Evolutionary conservation across 2,797 vertebrate genomes (phyloP).

Genomic region (Phrynocephalus guinanensis): DNA sequence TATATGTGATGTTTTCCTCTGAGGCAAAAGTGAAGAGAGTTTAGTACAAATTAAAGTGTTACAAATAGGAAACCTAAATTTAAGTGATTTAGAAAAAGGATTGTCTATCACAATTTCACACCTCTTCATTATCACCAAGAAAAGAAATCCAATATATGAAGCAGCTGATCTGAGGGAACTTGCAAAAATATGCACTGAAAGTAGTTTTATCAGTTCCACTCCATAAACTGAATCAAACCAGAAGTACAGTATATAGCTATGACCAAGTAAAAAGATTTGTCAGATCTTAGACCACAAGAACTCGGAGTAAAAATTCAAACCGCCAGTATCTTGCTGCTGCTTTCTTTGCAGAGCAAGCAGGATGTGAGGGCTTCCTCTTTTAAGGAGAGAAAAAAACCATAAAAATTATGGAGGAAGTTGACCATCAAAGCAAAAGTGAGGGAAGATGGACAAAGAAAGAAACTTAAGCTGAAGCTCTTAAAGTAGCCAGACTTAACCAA

Average conservation of each 20-base stretch:
- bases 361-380: constrained; percentile 13
- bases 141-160: neutral
- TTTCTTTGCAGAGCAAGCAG: neutral
- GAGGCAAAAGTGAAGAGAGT: neutral
- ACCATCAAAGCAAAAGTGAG: constrained; percentile 36
- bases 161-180: constrained; percentile 22
- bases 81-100: neutral
- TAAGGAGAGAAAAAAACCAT: neutral
- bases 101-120: neutral
- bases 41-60: neutral
- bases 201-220: neutral
- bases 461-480: constrained; percentile 34
- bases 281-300: neutral
- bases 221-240: constrained; percentile 28
- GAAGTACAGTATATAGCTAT: constrained; percentile 33
- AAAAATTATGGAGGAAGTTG: constrained; percentile 39
- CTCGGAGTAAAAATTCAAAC: neutral
- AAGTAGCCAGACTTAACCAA: constrained; percentile 66
- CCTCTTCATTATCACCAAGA: neutral
- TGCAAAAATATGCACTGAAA: constrained; percentile 3
- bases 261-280: constrained; percentile 26
- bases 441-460: constrained; percentile 26
- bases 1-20: neutral
- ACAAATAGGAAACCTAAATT: neutral
- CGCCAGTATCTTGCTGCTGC: neutral